phyloP scores from a whole-genome alignment of 53 echinoderm and acorn worm species.

The Actinopyga echinites region DNA sequence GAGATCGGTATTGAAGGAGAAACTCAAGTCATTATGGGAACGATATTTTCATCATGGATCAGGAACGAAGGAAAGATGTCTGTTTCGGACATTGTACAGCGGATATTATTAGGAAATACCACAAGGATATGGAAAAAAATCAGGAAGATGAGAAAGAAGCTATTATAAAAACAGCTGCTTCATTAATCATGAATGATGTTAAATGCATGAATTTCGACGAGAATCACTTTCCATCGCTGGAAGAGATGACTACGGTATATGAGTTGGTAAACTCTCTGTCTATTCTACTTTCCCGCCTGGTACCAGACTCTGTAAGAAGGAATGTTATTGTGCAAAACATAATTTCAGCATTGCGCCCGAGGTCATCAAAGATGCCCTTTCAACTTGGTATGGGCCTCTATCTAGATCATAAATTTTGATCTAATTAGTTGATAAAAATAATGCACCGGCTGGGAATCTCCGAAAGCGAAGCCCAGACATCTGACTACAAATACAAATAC shows the following conservation, averaged over 20 bases:
- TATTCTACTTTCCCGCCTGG: constrained; percentile 52
- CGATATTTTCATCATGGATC: constrained; percentile 44
- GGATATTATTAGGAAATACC: constrained; percentile 54
- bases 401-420: constrained; percentile 69
- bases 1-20: neutral
- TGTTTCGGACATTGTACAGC: constrained; percentile 57
- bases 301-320: constrained; percentile 43
- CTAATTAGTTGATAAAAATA: constrained; percentile 55
- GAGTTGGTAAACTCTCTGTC: constrained; percentile 60
- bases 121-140: neutral
- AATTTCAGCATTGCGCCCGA: constrained; percentile 62
- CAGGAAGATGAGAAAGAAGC: constrained; percentile 36
- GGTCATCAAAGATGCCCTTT: constrained; percentile 73
- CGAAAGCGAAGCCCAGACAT: constrained; percentile 61
- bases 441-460: constrained; percentile 65
- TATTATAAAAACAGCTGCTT: constrained; percentile 70
- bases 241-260: constrained; percentile 64
- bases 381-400: constrained; percentile 51
- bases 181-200: constrained; percentile 56
- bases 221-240: constrained; percentile 58
- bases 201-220: constrained; percentile 69
- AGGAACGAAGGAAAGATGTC: constrained; percentile 57
- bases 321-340: constrained; percentile 60
- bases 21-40: constrained; percentile 55
- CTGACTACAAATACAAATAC: constrained; percentile 68